Evolutionary conservation across 2,113 vertebrate species (phyloP).

Genomic region (Dicerorhinus sumatrensis): DNA sequence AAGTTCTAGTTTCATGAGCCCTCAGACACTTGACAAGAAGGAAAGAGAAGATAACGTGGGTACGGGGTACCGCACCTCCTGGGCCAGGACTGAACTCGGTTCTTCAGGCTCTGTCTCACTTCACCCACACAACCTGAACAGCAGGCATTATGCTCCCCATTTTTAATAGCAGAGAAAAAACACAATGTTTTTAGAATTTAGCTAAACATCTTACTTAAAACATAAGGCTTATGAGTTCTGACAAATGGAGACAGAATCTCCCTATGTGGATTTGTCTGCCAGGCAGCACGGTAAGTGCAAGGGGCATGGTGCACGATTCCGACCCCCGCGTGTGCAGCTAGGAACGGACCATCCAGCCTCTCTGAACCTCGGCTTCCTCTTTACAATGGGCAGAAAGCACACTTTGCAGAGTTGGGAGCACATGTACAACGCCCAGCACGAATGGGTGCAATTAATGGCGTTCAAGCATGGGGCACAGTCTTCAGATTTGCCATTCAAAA

Average conservation of each 20-base stretch:
- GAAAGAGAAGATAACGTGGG: neutral
- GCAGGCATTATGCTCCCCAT: neutral
- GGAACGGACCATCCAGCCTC: no score
- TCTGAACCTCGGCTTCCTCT: neutral
- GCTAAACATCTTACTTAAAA: neutral
- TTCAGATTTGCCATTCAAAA: neutral
- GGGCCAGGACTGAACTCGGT: neutral
- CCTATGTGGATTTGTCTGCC: neutral
- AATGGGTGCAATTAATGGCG: neutral
- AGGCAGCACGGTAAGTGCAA: neutral
- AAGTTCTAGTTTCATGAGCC: neutral
- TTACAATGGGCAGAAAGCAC: neutral
- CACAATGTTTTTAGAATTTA: neutral
- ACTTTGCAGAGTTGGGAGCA: neutral
- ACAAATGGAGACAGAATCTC: neutral
- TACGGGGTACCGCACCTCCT: neutral
- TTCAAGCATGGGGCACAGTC: rapidly evolving
- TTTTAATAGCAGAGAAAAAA: neutral
- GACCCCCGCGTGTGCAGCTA: no score
- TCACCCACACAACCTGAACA: neutral
- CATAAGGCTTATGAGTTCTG: neutral
- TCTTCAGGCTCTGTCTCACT: neutral
- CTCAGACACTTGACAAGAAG: neutral
- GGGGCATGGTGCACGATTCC: neutral
- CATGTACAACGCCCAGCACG: neutral